A percentile compares a stretch with the other conserved stretches of the same genome.
phyloP scores from a whole-genome alignment of 2,888 invertebrate species.

The Tetanocera ferruginea region DNA sequence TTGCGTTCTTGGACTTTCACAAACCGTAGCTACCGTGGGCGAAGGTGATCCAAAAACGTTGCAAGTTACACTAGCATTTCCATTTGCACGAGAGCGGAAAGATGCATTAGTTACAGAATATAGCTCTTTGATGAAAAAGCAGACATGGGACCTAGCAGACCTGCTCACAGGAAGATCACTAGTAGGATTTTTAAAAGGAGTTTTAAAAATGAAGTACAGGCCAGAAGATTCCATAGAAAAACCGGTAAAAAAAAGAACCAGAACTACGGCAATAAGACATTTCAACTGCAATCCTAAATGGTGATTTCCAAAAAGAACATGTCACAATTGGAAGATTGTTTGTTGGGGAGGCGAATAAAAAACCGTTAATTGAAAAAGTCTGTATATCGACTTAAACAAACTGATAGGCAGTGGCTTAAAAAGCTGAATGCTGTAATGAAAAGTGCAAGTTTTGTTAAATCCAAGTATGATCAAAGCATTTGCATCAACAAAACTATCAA shows the following conservation, averaged over 20 bases:
- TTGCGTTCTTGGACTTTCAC: too few relatives aligned
- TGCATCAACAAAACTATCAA: slow-evolving; percentile 10
- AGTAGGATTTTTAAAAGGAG: background rate
- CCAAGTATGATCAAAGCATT: slow-evolving; percentile 32
- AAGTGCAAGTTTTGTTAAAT: slow-evolving; percentile 19
- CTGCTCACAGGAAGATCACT: too few relatives aligned
- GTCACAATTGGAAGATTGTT: slow-evolving; percentile 15
- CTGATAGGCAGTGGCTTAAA: slow-evolving; percentile 26
- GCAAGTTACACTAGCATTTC: too few relatives aligned
- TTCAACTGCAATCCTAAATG: slow-evolving; percentile 37
- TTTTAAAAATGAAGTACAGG: slow-evolving; percentile 17
- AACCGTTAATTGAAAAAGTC: slow-evolving; percentile 29
- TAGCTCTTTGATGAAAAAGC: too few relatives aligned
- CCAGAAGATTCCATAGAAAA: slow-evolving; percentile 25
- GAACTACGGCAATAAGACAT: slow-evolving; percentile 41
- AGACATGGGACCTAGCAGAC: too few relatives aligned
- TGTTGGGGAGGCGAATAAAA: background rate
- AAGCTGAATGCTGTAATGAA: slow-evolving; percentile 23
- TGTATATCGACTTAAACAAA: slow-evolving; percentile 34
- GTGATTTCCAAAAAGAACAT: slow-evolving; percentile 32
- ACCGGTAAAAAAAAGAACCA: slow-evolving; percentile 25
- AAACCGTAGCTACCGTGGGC: too few relatives aligned
- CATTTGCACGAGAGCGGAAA: too few relatives aligned
- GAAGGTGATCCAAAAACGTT: too few relatives aligned
- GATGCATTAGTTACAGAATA: too few relatives aligned